A percentile compares a stretch with the other conserved stretches of the same genome.
Evolutionary conservation across 2,797 vertebrate genomes (phyloP).

Genomic region (Ptychadena robeensis): DNA sequence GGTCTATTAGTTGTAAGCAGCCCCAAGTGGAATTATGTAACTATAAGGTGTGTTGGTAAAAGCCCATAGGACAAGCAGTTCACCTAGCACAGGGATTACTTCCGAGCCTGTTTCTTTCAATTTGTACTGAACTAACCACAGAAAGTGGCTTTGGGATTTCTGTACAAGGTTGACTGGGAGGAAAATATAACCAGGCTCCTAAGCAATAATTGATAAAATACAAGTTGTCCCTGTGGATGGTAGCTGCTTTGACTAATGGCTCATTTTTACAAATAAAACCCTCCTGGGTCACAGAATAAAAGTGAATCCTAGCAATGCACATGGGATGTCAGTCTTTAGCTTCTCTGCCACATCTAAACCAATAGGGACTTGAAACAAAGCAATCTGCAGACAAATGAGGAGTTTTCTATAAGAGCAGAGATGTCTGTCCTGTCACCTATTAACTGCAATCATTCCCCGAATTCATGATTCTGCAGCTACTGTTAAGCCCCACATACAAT

Average conservation of each 20-base stretch:
- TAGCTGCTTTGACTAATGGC: neutral
- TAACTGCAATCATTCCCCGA: too few relatives aligned
- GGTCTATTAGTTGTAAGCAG: neutral
- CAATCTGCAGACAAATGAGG: too few relatives aligned
- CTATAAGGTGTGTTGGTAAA: neutral
- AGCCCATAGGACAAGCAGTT: neutral
- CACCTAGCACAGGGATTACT: constrained; percentile 15
- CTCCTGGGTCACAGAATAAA: neutral
- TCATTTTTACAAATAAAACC: neutral
- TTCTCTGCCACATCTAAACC: too few relatives aligned
- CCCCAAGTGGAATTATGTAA: constrained; percentile 19
- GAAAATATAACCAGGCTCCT: neutral
- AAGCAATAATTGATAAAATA: constrained; percentile 15
- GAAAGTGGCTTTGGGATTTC: constrained; percentile 13
- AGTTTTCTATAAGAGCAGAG: too few relatives aligned
- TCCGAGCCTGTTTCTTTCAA: neutral
- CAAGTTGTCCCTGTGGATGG: constrained; percentile 3
- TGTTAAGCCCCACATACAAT: too few relatives aligned
- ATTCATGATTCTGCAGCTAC: too few relatives aligned
- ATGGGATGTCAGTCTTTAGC: neutral
- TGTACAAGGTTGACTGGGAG: neutral
- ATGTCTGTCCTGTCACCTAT: too few relatives aligned
- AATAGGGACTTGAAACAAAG: too few relatives aligned
- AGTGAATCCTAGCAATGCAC: neutral
- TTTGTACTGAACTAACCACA: neutral